Evolutionary conservation across 2,113 vertebrate species (phyloP).

Genomic region (Podarcis raffonei): DNA sequence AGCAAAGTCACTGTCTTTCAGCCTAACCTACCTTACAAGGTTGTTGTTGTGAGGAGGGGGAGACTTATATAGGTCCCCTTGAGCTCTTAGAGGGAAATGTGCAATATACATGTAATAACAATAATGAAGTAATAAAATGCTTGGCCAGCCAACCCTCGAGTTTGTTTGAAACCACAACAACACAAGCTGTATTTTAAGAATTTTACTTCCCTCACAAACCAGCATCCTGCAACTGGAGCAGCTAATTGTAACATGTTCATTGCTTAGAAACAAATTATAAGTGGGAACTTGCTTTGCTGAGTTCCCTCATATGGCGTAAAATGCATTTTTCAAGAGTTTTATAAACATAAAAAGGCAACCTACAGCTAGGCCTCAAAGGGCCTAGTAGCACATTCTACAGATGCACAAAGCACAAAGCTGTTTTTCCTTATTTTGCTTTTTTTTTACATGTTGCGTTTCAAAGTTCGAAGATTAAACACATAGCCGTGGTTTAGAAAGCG

Average conservation of each 20-base stretch:
- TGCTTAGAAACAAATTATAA: background rate
- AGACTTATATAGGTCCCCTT: too few species aligned
- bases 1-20: background rate
- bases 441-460: background rate
- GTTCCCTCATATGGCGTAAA: background rate
- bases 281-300: background rate
- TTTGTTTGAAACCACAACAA: background rate
- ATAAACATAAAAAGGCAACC: background rate
- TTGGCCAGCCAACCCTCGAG: background rate
- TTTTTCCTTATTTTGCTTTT: accelerated
- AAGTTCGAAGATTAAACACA: conserved; percentile 27
- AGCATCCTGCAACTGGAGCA: background rate
- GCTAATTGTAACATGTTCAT: background rate
- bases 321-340: background rate
- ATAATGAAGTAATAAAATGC: too few species aligned
- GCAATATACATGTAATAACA: too few species aligned
- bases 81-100: too few species aligned
- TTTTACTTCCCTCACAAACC: background rate
- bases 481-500: conserved; percentile 22
- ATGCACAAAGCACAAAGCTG: background rate
- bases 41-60: too few species aligned
- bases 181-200: background rate
- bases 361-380: background rate
- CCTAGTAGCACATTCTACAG: background rate
- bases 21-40: too few species aligned